A percentile compares a stretch with the other conserved stretches of the same genome.
Conservation (phyloP, 2,797 vertebrate species). For the Capromys pilorides region DNA sequence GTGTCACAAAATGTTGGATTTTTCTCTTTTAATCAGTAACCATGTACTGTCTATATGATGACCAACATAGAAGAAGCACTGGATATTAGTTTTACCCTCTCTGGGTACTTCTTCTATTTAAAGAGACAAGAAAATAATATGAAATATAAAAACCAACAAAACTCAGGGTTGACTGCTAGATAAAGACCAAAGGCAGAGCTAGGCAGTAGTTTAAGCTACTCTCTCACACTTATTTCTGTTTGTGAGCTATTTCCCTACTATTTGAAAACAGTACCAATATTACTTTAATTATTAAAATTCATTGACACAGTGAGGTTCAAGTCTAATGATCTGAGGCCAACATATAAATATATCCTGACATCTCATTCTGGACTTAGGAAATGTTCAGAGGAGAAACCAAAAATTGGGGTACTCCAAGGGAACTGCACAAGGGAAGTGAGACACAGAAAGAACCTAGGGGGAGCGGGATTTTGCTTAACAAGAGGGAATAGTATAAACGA, state of each 20-base stretch:
- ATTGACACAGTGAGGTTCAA: not conserved
- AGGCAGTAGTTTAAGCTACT: not conserved
- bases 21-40: not conserved
- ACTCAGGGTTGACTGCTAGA: not conserved
- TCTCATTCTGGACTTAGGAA: not conserved
- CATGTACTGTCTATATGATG: not conserved
- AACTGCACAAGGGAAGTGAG: not conserved
- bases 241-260: not conserved
- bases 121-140: conserved; percentile 9
- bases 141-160: not conserved
- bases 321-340: not conserved
- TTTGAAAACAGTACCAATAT: not conserved
- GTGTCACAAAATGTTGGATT: not conserved
- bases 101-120: not conserved
- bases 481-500: not conserved
- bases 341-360: not conserved
- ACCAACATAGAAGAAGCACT: not conserved
- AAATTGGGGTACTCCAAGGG: not conserved
- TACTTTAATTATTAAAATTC: not conserved
- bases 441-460: not conserved
- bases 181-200: not conserved
- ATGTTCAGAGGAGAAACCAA: not conserved
- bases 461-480: not conserved
- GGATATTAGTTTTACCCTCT: not conserved
- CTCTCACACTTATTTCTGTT: not conserved